Base-by-base conservation (phyloP, 2,113 vertebrate species). In the Elanus axillaris region DNA sequence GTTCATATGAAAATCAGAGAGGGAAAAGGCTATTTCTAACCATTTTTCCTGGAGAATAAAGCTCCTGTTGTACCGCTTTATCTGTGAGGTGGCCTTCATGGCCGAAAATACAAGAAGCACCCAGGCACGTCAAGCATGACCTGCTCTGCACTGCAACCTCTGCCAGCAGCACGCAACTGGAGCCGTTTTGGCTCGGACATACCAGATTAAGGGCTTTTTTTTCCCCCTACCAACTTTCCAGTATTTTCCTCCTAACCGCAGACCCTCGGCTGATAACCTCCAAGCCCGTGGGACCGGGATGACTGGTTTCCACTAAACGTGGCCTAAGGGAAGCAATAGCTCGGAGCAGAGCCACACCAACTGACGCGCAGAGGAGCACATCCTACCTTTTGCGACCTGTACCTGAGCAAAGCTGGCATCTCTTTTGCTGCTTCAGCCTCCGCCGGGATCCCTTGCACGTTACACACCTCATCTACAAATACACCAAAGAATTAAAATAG, bases 351-450 rank as follows among this genome's bases (percentile, higher is more conserved):
- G 48, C 56, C 16, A 5, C 8, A 1, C 21, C 8, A 8, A 5
- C 10, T 0, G 7, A 9, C 1, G 5, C 1, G 6, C 59, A 0
- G 19, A 18, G 81, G 38, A 76, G 53, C 56, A 48, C 69, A 38
- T 5, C 77, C 1, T 95, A 97, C 97, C 97, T 97, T 40, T 43
- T 92, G 43, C 79, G 59, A 40, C 95, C 97, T 1, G 94, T 80
- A 14, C 97, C 97, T 0, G 94, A 86, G 4, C 97, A 97, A 52
- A 93, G 45, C 56, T 79, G 96, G 14, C 96, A 96, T 13, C 95
- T 38, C 85, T 82, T 78, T 8, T 77, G 74, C 55, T 92, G 95
- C 88, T 77, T 82, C 25, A 68, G 90, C 58, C 76, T 85, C 82
- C 64, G 62, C 5, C 53, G 80, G 73, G 95, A 82, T 3, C 97